Conservation (phyloP, 2,888 invertebrate species). For the Drosophila robusta region DNA sequence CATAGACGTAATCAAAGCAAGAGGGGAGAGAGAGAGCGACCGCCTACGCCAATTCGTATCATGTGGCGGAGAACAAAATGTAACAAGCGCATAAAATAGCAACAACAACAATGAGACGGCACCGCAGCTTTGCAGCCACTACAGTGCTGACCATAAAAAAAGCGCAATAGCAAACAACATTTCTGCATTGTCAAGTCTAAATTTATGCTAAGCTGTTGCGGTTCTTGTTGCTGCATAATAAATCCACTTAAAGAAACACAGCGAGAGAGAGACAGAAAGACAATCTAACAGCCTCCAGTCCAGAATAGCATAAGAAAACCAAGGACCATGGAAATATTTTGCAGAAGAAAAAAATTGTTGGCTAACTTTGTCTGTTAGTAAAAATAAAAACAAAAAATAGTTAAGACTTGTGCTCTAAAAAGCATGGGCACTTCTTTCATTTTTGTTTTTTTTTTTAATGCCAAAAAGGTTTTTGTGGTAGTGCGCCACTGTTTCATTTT, state of each 20-base stretch:
- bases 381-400: constrained; percentile 3
- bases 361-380: constrained; percentile 49
- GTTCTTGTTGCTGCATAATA: neutral
- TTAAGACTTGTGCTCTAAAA: neutral
- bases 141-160: constrained; percentile 41
- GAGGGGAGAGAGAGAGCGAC: neutral
- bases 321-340: constrained; percentile 20
- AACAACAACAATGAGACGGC: constrained; percentile 28
- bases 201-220: constrained; percentile 18
- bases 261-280: neutral
- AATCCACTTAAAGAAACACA: neutral
- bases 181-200: constrained; percentile 18
- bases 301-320: constrained; percentile 2
- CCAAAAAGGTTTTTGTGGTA: constrained; percentile 34
- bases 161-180: constrained; percentile 19
- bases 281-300: neutral
- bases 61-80: constrained; percentile 32
- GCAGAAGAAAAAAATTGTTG: constrained; percentile 48
- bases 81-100: constrained; percentile 48
- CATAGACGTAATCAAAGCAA: constrained; percentile 21
- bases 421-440: neutral
- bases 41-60: constrained; percentile 20
- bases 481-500: constrained; percentile 41
- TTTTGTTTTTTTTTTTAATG: neutral
- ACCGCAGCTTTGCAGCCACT: constrained; percentile 29